These are phyloP conservation scores for Geophilus truncorum DNA, from an alignment of 2,888 invertebrate genomes.

Conservation along the genomic window DNA sequence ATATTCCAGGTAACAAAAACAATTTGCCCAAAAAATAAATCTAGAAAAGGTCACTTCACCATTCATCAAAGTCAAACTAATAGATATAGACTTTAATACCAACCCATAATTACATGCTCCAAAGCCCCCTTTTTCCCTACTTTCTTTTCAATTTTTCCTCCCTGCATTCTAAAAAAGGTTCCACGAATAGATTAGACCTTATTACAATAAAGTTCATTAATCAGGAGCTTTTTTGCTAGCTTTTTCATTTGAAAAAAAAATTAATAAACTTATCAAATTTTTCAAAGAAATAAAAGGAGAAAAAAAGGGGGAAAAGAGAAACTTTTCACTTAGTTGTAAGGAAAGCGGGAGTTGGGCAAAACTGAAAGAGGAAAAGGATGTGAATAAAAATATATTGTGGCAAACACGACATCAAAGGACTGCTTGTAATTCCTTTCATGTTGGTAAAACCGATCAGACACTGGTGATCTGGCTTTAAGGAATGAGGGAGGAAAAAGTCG, in stretches of 20 bases:
- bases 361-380: not conserved
- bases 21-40: not conserved
- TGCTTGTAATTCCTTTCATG: not conserved
- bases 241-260: not conserved
- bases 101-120: not conserved
- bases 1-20: no score
- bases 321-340: not conserved
- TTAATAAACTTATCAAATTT: not conserved
- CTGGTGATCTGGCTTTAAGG: not conserved
- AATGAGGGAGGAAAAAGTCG: not conserved
- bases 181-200: not conserved
- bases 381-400: not conserved
- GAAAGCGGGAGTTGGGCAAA: not conserved
- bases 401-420: not conserved
- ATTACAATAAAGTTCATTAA: not conserved
- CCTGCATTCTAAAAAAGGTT: not conserved
- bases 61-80: not conserved
- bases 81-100: not conserved
- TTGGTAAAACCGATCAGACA: not conserved
- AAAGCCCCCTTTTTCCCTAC: not conserved
- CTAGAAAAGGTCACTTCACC: not conserved
- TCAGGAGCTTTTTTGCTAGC: not conserved
- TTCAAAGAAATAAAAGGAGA: no score
- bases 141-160: not conserved
- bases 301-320: no score